phyloP scores from a whole-genome alignment of 2,888 invertebrate species.

The Heliconius sara region DNA sequence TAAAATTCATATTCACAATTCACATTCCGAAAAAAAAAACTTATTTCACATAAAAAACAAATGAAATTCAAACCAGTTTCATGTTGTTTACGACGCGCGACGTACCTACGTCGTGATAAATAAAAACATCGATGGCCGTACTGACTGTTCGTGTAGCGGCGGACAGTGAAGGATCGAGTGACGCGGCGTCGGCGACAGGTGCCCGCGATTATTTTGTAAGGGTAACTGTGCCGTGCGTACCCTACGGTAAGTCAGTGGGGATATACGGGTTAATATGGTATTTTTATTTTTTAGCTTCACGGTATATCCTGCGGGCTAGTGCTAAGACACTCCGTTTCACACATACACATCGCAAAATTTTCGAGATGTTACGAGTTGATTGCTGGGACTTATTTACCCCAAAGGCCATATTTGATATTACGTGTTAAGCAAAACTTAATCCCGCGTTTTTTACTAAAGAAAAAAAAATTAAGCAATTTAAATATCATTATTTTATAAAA shows the following conservation, averaged over 20 bases:
- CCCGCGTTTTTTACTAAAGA: too few species aligned
- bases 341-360: background rate
- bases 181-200: slow-evolving; percentile 56
- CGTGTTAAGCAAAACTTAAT: too few species aligned
- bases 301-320: background rate
- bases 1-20: background rate
- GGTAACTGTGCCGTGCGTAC: slow-evolving; percentile 51
- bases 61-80: slow-evolving; percentile 21
- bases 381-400: background rate
- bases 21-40: background rate
- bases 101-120: slow-evolving; percentile 16
- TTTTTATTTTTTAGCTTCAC: background rate
- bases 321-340: background rate
- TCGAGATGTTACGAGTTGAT: background rate
- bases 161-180: slow-evolving; percentile 58
- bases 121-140: slow-evolving; percentile 39
- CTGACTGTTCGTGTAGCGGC: slow-evolving; percentile 40
- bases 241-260: slow-evolving; percentile 40
- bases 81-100: slow-evolving; percentile 14
- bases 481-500: too few species aligned
- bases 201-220: slow-evolving; percentile 57
- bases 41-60: background rate
- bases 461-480: too few species aligned
- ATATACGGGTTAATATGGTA: slow-evolving; percentile 22
- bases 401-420: too few species aligned